Evolutionary conservation across 2,113 vertebrate species (phyloP), one percentile per base, ranked within the genome.

Genomic region (Excalfactoria chinensis): DNA sequence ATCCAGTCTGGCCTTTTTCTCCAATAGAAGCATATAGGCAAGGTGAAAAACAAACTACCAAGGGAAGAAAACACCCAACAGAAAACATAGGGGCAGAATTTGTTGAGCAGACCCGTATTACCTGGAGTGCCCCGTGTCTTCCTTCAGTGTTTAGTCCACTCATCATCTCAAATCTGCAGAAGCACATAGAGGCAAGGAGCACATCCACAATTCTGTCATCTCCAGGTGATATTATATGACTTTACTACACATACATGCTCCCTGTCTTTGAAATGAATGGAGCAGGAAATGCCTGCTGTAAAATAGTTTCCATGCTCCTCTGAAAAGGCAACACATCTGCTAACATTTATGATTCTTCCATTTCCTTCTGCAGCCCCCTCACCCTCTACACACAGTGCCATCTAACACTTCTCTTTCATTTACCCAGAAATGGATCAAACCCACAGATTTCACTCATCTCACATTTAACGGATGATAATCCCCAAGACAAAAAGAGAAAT

Each of bases 401-500:
- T 49, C 19, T 55, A 74, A 85, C 0, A 2, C 3, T 13, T 5
- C 4, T 66, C 71, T 94, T 89, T 62, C 34, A 23, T 71, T 88
- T 93, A 88, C 46, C 32, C 35, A 23, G 74, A 37, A 37, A 37
- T 37, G 37, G 11, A 83, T 73, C 82, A 95, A 87, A 2, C 35
- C 25, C 43, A 59, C 14, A 40, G 79, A 56, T 80, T 83, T 95
- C 37, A 83, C 25, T 86, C 68, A 49, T 72, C n/a, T 72, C 68
- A 46, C 37, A 60, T 91, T 95, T 95, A 91, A 63, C 0, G 0
- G 60, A 80, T 64, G 81, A 86, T 86, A 95, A 93, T 93, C 76
- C 64, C 64, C 51, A 71, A 85, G 25, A 88, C 55, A 79, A 85
- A 83, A 80, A 70, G 32, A 85, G 68, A 93, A 94, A 94, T 91